Conservation (phyloP, 2,888 invertebrate genomes). For the Diarsia rubi region DNA sequence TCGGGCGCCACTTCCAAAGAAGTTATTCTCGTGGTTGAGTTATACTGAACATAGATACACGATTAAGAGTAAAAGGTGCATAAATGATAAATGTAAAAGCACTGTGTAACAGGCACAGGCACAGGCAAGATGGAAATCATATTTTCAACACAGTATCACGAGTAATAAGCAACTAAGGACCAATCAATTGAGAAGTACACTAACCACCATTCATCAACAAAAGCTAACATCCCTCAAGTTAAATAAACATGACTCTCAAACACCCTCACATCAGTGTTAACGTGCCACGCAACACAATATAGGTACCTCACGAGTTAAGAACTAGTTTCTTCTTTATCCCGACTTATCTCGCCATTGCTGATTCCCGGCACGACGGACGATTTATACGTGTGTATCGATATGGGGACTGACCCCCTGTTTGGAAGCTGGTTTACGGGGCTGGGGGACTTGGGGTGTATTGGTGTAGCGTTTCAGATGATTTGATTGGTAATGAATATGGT, state of each 20-base stretch:
- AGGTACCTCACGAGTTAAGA: slow-evolving; percentile 66
- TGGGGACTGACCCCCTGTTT: slow-evolving; percentile 44
- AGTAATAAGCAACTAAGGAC: neutral
- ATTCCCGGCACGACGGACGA: slow-evolving; percentile 74
- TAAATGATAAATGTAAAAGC: neutral
- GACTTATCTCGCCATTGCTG: slow-evolving; percentile 64
- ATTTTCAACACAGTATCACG: neutral
- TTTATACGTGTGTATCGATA: slow-evolving; percentile 75
- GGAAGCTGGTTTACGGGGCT: slow-evolving; percentile 44
- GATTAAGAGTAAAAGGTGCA: neutral
- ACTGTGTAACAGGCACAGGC: neutral
- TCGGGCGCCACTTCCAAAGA: neutral
- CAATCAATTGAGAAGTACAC: neutral
- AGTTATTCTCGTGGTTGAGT: neutral
- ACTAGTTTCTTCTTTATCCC: slow-evolving; percentile 65
- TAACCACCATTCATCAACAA: neutral
- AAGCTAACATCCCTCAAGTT: neutral
- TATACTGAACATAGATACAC: neutral
- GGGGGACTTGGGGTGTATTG: neutral
- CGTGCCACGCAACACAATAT: slow-evolving; percentile 60
- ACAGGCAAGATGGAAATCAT: neutral
- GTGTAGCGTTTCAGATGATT: slow-evolving; percentile 24
- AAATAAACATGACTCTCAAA: slow-evolving; percentile 28
- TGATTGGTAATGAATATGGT: slow-evolving; percentile 20
- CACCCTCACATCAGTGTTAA: slow-evolving; percentile 18